These are phyloP conservation scores for Capricornis sumatraensis DNA, from an alignment of 2,113 vertebrate species.

Conservation along the genomic window DNA sequence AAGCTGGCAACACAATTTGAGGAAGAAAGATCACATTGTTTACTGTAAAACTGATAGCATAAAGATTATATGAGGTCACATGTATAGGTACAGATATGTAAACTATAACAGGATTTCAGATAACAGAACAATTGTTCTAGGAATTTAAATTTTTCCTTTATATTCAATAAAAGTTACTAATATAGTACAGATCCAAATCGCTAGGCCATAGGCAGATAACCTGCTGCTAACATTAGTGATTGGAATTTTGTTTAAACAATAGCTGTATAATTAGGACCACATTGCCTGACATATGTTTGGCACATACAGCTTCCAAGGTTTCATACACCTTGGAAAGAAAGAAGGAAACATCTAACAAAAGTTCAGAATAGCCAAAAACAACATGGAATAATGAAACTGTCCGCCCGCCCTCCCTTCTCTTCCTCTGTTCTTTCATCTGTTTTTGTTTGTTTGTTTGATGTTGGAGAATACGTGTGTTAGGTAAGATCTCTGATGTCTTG, in stretches of 20 bases:
- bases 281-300: background rate
- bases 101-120: background rate
- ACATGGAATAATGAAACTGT: background rate
- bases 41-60: background rate
- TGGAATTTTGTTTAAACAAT: conserved; percentile 31
- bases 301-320: background rate
- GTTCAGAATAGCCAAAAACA: background rate
- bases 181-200: background rate
- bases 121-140: background rate
- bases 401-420: rapidly evolving
- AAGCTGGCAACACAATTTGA: conserved; percentile 24
- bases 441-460: background rate
- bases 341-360: background rate
- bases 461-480: background rate
- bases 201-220: background rate
- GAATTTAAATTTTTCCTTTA: background rate
- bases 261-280: background rate
- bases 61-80: background rate
- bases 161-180: background rate
- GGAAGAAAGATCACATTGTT: background rate
- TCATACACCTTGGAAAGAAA: background rate
- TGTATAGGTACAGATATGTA: background rate
- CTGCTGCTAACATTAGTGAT: background rate
- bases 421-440: background rate
- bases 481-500: background rate